Conservation (phyloP, 2,113 vertebrate species). For the Prochilodus magdalenae region DNA sequence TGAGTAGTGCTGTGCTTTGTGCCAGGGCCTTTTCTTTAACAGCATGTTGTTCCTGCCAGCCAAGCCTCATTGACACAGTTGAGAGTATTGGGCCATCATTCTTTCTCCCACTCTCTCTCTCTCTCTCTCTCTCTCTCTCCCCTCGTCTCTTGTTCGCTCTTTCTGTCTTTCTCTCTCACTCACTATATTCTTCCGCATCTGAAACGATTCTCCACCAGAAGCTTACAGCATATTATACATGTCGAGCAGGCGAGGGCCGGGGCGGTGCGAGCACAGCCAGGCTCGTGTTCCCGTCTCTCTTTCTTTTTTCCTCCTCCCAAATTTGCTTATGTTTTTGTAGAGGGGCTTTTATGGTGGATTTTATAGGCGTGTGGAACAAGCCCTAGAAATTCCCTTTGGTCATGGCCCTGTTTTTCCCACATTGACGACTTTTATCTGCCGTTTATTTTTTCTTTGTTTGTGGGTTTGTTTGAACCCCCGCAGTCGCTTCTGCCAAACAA, state of each 20-base stretch:
- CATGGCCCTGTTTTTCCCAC: constrained; percentile 32
- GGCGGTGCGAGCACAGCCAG: background rate
- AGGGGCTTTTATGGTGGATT: constrained; percentile 29
- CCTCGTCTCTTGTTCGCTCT: background rate
- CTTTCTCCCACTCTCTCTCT: constrained; percentile 50
- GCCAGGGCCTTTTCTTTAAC: constrained; percentile 40
- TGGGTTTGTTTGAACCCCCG: background rate
- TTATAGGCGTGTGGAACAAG: constrained; percentile 39
- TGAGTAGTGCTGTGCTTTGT: background rate
- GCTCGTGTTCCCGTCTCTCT: constrained; percentile 6
- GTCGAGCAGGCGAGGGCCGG: constrained; percentile 35
- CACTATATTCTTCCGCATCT: constrained; percentile 32
- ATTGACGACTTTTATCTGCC: background rate
- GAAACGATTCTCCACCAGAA: constrained; percentile 70
- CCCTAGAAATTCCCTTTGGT: constrained; percentile 54
- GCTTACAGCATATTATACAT: constrained; percentile 70
- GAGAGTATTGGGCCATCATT: constrained; percentile 71
- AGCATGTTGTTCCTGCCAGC: constrained; percentile 40
- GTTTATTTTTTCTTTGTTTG: constrained; percentile 2
- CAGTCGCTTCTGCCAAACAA: constrained; percentile 5
- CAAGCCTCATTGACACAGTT: constrained; percentile 73
- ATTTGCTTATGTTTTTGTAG: constrained; percentile 33
- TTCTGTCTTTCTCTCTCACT: background rate
- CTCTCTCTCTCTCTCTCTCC: constrained; percentile 7
- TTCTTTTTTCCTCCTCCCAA: constrained; percentile 21